Base-by-base conservation (phyloP, 2,113 vertebrate species). In the Brachyistius frenatus region DNA sequence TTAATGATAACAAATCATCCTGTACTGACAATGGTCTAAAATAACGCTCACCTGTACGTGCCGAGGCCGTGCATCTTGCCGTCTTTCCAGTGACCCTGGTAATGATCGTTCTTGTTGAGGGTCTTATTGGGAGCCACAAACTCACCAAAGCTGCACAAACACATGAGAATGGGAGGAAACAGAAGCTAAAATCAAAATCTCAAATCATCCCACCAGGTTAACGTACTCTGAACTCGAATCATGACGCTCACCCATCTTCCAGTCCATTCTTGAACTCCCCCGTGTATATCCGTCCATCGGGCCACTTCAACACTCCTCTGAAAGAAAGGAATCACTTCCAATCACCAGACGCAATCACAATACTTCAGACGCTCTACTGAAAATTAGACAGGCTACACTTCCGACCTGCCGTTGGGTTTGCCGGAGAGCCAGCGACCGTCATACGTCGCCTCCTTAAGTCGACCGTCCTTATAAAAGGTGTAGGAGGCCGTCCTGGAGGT, bases 61-160 rank as follows among this genome's bases (percentile, higher is more conserved):
- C 97, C 98, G 6, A 97, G 94, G 57, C 98, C 97, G 32, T 97
- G 96, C 97, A 98, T 99, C 91, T 95, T 97, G 60, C 97, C 97
- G 52, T 99, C 97, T 78, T 96, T 99, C 98, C 98, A 99, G 35
- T 96, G 91, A 7, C 98, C 98, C 60, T 96, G 95, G 4, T 98
- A 99, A 69, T 95, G 94, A 74, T 99, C 97, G 41, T 93, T 94
- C 89, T 97, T 98, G 88, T 95, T 96, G 46, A 96, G 44, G 0
- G 76, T 87, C 94, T 97, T 99, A 85, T 95, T 98, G 11, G 96
- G 96, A 64, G 96, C 90, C 66, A 92, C 85, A 66, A 96, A 97
- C 81, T 99, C 97, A 44, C 98, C 98, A 10, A 95, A 97, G 49
- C 98, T 99, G 70, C 23, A 89, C 78, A 33, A 16, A 44, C 41